These are phyloP conservation scores for Zaprionus camerounensis DNA, from an alignment of 1,140 invertebrate species.

Conservation along the genomic window DNA sequence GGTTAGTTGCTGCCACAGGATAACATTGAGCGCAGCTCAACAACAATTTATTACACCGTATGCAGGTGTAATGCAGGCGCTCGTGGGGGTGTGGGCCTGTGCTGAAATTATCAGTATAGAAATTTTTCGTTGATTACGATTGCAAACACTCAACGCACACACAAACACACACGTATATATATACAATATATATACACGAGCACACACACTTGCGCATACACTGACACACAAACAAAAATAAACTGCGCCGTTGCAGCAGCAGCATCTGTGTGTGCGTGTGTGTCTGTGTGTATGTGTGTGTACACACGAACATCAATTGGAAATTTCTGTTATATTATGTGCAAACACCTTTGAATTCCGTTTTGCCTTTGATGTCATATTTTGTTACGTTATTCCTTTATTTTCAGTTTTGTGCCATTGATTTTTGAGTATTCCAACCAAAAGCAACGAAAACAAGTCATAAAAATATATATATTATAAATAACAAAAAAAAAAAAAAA, in stretches of 20 bases:
- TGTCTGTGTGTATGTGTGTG: conserved; percentile 42
- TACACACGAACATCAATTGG: conserved; percentile 36
- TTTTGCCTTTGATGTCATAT: conserved; percentile 61
- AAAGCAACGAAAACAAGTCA: conserved; percentile 22
- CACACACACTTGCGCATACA: conserved; percentile 8
- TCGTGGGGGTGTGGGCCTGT: conserved; percentile 7
- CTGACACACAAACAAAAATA: conserved; percentile 43
- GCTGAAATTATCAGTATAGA: conserved; percentile 35
- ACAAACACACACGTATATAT: conserved; percentile 13
- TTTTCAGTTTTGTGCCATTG: conserved; percentile 79
- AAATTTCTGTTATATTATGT: conserved; percentile 33
- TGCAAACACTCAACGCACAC: conserved; percentile 34
- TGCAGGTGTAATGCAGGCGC: background rate
- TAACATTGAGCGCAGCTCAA: conserved; percentile 2
- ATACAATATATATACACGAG: background rate
- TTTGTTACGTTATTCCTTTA: conserved; percentile 57
- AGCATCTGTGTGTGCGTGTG: conserved; percentile 21
- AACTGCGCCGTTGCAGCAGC: conserved; percentile 50
- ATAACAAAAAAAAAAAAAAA: conserved; percentile 14
- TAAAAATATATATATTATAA: conserved; percentile 23
- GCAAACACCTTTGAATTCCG: conserved; percentile 21
- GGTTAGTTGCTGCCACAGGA: conserved; percentile 68
- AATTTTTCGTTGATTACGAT: conserved; percentile 52
- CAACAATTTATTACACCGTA: no score
- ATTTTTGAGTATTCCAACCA: conserved; percentile 59